phyloP scores from a whole-genome alignment of 2,113 vertebrate genomes.

The Ailuropoda melanoleuca region DNA sequence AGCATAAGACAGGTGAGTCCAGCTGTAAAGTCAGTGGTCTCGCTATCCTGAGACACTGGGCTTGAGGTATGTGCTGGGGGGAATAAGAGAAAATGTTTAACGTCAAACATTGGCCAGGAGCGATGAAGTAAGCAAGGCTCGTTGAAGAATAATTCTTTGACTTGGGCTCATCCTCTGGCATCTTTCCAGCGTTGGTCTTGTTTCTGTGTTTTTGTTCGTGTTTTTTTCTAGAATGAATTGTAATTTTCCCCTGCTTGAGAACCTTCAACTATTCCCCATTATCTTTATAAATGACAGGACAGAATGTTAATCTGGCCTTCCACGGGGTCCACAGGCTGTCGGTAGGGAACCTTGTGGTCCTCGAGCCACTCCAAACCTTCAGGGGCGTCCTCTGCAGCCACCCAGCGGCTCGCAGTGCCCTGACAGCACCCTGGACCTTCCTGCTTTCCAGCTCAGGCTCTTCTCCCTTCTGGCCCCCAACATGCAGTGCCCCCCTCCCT shows the following conservation, averaged over 20 bases:
- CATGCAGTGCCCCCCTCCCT: background rate
- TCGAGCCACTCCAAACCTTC: background rate
- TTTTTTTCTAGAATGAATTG: background rate
- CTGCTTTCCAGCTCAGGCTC: background rate
- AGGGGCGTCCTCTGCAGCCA: rapidly evolving
- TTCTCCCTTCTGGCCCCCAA: background rate
- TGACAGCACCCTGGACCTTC: background rate
- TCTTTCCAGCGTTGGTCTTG: background rate
- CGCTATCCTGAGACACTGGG: background rate
- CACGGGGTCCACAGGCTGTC: background rate
- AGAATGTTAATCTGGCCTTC: background rate
- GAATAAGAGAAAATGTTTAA: background rate
- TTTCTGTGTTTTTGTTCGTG: background rate
- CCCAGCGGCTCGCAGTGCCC: background rate
- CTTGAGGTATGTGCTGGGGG: background rate
- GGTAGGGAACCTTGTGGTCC: background rate
- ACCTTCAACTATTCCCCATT: background rate
- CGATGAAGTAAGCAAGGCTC: background rate
- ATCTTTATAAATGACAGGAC: background rate
- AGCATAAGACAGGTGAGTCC: too few relatives aligned
- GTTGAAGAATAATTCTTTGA: background rate
- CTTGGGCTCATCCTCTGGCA: background rate
- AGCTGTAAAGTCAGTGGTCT: background rate
- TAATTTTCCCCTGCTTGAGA: background rate
- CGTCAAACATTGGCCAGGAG: background rate